Base-by-base conservation (phyloP, 2,888 invertebrate genomes). In the Lampropteryx suffumata region DNA sequence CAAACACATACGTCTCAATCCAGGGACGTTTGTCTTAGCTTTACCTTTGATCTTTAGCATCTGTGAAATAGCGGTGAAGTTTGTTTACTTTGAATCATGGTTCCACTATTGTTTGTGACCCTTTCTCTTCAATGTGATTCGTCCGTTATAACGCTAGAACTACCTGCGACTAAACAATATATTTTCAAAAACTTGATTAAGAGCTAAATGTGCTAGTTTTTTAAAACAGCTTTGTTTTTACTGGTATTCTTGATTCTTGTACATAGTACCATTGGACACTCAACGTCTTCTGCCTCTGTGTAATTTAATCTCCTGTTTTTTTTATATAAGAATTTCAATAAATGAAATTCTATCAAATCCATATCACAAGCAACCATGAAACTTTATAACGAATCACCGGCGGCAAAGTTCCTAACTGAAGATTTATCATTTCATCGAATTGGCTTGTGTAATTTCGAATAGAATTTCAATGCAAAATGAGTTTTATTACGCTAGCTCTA, bases 1-100 rank as follows among this genome's bases (percentile, higher is more conserved):
- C 59, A 57, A 57, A 53, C 59, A 55, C 36, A 60, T 60, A 50
- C 37, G 43, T 53, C 57, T 53, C 50, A 52, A 53, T 59, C 50
- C 50, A 17, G 10, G 34, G 24, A 30, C 32, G 37, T 43, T 34
- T 42, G 33, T 30, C 11, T 27, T 32, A 21, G 14, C 28, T 11
- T 9, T 27, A 21, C 12, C 8, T 27, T 21, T 40, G 17, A 51
- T 33, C 52, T 37, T 36, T 56, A 47, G 34, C 7, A 1, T 3
- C 11, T 17, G 17, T 1, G 17, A 3, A 6, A 10, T 47, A 59
- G 42, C 35, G 41, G 9, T 6, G 9, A 17, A 6, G 29, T 29
- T 5, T 35, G 37, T 14, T 37, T 26, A 30, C 30, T 14, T 47
- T 41, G 21, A 2, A 36, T 1, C 11, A 9, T 29, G 2, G 35